Percentiles rank a stretch among this genome's conserved stretches.
Evolutionary conservation across 2,113 vertebrate genomes (phyloP).

Genomic region (Grus americana): DNA sequence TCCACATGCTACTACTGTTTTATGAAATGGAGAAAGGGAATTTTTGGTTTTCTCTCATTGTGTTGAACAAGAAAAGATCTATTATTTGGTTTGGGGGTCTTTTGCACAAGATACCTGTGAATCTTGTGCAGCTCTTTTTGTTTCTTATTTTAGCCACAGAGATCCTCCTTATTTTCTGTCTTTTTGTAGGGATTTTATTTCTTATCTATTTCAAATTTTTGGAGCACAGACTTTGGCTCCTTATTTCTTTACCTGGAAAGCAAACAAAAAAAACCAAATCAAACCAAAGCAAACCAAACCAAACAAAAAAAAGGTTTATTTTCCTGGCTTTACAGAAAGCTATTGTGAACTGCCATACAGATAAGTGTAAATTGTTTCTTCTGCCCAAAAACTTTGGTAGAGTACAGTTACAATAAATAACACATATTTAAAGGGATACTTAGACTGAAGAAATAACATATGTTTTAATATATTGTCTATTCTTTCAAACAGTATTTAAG

Average conservation of each 20-base stretch:
- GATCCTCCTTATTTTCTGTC: neutral
- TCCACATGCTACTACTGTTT: neutral
- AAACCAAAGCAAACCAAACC: no score
- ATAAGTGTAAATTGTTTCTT: neutral
- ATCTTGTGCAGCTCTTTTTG: neutral
- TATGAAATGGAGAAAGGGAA: neutral
- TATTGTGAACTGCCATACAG: neutral
- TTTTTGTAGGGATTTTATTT: neutral
- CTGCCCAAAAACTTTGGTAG: neutral
- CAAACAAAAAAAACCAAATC: neutral
- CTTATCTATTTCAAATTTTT: neutral
- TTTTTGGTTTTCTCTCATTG: neutral
- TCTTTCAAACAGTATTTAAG: neutral
- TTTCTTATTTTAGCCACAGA: neutral
- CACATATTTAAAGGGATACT: neutral
- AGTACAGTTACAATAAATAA: neutral
- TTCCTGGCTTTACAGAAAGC: neutral
- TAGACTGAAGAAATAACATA: neutral
- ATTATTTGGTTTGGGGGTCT: neutral
- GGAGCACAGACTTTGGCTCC: neutral
- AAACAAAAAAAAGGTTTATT: neutral
- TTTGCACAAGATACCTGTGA: neutral
- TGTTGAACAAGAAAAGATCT: neutral
- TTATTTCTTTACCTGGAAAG: neutral
- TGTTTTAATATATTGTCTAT: neutral